These are phyloP conservation scores for Oryzias dopingdopingensis DNA, from an alignment of 2,797 vertebrate genomes.

Conservation along the genomic window DNA sequence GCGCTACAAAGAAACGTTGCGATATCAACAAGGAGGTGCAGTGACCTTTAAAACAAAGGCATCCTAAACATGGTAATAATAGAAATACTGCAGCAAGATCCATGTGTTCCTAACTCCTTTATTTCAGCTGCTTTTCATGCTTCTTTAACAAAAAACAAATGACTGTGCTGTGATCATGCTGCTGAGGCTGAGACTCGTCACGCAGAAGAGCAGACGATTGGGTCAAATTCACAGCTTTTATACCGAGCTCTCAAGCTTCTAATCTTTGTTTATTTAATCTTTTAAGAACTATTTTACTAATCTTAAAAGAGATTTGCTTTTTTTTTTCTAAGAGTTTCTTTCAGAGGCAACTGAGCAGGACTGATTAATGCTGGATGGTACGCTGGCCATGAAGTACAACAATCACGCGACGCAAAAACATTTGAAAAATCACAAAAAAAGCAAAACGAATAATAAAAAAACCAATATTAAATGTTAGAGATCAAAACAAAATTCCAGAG, in stretches of 20 bases:
- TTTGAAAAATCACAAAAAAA: too few relatives aligned
- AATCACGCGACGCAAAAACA: too few relatives aligned
- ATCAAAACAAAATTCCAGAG: too few relatives aligned
- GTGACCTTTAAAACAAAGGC: conserved; percentile 68
- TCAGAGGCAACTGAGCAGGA: conserved; percentile 45
- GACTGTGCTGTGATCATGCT: conserved; percentile 45
- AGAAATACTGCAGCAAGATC: conserved; percentile 31
- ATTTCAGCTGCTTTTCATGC: conserved; percentile 53
- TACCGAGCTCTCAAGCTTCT: conserved; percentile 43
- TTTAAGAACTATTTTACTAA: conserved; percentile 40
- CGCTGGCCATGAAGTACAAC: too few relatives aligned
- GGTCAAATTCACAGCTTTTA: conserved; percentile 34
- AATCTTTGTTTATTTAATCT: conserved; percentile 54
- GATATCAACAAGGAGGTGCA: conserved; percentile 59
- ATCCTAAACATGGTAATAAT: conserved; percentile 44
- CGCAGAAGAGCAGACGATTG: conserved; percentile 18
- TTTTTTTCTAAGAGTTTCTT: too few relatives aligned
- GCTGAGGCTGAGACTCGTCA: conserved; percentile 43
- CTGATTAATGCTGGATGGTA: conserved; percentile 43
- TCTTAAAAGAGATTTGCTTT: conserved; percentile 1
- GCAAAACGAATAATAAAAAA: too few relatives aligned
- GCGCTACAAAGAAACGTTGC: conserved; percentile 50
- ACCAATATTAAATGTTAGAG: too few relatives aligned
- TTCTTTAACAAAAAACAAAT: conserved; percentile 56
- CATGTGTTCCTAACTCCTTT: conserved; percentile 47